Evolutionary conservation across 2,888 invertebrate genomes (phyloP), one percentile per base, ranked within the genome.

Genomic region (Quadroppia sp.): DNA sequence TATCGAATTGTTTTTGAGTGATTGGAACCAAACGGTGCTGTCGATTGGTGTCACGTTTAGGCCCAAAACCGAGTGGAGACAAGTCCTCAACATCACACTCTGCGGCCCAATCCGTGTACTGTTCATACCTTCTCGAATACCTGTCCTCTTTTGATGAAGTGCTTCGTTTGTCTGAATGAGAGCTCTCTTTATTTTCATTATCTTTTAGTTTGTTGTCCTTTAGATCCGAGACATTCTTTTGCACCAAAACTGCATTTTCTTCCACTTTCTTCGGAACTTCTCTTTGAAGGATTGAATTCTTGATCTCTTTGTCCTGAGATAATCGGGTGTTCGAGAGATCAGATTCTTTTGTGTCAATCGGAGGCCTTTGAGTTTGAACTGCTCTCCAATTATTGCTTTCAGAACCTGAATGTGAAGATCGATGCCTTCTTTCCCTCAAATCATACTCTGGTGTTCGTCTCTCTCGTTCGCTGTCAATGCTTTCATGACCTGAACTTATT

Each of bases 401-500:
- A 25, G 45, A 69, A 0, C 69, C 69, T 15, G 69, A 69, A 15
- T 69, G 69, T 2, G 40, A 45, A 6, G 40, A 45, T 7, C 42
- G 69, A 25, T 42, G 23, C 13, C 25, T n/a, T 45, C 17, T 28
- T 9, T 45, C 36, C 9, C 4, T 30, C 13, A 23, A 30, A 15
- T 59, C 59, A 30, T 59, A 30, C 28, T 76, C 75, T 25, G 76
- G 76, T 15, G 74, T 71, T 36, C 75, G 72, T 36, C 74, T 42
- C 56, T 76, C 76, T 56, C 76, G 73, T 67, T 67, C 69, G 25
- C 69, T 69, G 61, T 76, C 76, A 75, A 75, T 76, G 28, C 76
- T 77, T 15, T 77, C 77, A n/a, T 76, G 73, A 42, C 70, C 77
- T 32, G 77, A 77, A 0, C 76, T 76, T 42, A 69, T 69, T 74